Evolutionary conservation across 2,797 vertebrate species (phyloP), one percentile per base, ranked within the genome.

Genomic region (Hyperoplus immaculatus): DNA sequence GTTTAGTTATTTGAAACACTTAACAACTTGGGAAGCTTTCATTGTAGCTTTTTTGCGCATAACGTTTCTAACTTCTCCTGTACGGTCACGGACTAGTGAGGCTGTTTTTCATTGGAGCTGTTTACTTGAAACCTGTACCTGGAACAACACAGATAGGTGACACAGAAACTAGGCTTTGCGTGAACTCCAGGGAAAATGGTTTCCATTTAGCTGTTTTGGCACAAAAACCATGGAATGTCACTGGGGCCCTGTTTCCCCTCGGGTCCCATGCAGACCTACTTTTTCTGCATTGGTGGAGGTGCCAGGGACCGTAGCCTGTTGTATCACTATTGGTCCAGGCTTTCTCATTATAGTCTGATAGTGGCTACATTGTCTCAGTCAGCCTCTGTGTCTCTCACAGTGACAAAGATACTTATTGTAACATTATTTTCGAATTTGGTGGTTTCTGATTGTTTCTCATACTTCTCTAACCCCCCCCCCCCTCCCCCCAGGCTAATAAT

Each of bases 351-450:
- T 29, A 29, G 69, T 75, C 83, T 75, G 82, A 91, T 82, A 88
- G 84, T 88, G 81, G 79, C 72, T 56, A 39, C 87, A 89, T 92
- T 92, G 90, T 93, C 72, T 83, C 77, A 59, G 18, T 42, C 49
- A 47, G 59, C 64, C 72, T 51, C 69, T 42, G 43, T 36, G 47
- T 60, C 66, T 58, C 55, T 76, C 47, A 8, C 43, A 29, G 29
- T 58, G 75, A 93, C 88, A 90, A 79, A 84, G 89, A 83, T 83
- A 59, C 73, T 29, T 64, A 87, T 87, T 89, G 88, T 90, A 85
- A 56, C 78, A 66, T 89, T 86, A 81, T 80, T 84, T 80, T 49
- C 58, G 65, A 81, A 76, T 72, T 54, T 66, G 18, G 14, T 83
- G 47, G 47, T 82, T 70, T 82, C 47, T 56, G 69, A 65, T 77